phyloP scores from a whole-genome alignment of 2,113 vertebrate genomes.

The Eudyptes chrysolophus region DNA sequence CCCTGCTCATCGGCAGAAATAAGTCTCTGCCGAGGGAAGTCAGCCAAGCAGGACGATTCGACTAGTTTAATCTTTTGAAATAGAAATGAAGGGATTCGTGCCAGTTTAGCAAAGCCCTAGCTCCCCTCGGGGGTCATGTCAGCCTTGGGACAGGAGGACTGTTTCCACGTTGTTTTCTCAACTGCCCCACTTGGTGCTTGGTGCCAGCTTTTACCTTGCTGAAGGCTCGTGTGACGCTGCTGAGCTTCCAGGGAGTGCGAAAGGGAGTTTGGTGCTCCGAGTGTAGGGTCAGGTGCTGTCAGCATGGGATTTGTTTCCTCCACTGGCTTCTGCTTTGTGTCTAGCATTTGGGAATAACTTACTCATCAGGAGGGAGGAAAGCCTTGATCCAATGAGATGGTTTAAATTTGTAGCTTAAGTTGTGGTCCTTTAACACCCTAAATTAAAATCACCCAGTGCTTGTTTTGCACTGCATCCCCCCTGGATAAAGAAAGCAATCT shows the following conservation, averaged over 20 bases:
- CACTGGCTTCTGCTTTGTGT: background rate
- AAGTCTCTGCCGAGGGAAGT: background rate
- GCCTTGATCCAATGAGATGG: background rate
- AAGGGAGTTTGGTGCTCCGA: background rate
- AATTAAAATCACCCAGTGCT: background rate
- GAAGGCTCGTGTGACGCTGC: fast-evolving
- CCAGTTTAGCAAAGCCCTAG: background rate
- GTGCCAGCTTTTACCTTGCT: background rate
- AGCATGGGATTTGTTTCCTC: background rate
- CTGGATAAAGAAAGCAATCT: background rate
- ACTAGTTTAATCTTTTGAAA: background rate
- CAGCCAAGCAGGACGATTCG: fast-evolving
- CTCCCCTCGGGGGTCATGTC: background rate
- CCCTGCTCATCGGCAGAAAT: background rate
- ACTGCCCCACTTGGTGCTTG: background rate
- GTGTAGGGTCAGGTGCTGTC: background rate
- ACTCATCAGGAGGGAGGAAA: background rate
- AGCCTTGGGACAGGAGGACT: background rate
- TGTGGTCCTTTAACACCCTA: background rate
- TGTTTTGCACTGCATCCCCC: background rate
- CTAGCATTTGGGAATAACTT: background rate
- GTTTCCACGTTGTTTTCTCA: background rate
- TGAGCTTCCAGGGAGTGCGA: background rate
- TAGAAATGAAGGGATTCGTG: background rate
- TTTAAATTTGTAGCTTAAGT: background rate